Base-by-base conservation (phyloP, 2,888 invertebrate species). In the Lasioglossum zephyrum region DNA sequence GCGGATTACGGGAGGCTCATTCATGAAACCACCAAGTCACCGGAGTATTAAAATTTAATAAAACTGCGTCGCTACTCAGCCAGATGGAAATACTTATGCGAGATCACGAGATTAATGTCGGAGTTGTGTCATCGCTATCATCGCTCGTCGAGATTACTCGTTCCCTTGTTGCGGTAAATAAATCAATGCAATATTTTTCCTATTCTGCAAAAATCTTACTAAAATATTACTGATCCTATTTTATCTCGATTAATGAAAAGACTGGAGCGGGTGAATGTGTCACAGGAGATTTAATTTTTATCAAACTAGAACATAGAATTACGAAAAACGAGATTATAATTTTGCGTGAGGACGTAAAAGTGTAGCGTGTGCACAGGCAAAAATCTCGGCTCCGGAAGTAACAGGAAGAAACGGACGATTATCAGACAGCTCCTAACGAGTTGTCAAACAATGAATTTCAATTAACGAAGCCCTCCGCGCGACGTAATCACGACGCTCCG, bases 41-140 rank as follows among this genome's bases (percentile, higher is more conserved):
- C 39, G 44, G 83, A 78, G 72, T 85, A 79, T 79, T 83, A 79
- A 82, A 79, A 83, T 83, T 85, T 73, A 76, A 76, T 76, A 72
- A 66, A 57, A 73, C 44, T 41, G 57, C 47, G 22, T 31, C 9
- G 8, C 4, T 41, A 9, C 8, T 9, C 16, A 26, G 22, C 22
- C 26, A 8, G 8, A 11, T 13, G 36, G 18, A 44, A 36, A 41
- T 57, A 78, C 39, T 31, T 72, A 41, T 63, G 9, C 16, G 31
- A 36, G 36, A 60, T 39, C 53, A 31, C 41, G 57, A 22, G 72
- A 57, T 57, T 39, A 72, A 72, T 44, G 26, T 44, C 57, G 18
- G 36, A 72, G 53, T 13, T 39, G 18, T 63, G 63, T 63, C 73
- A 18, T 39, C 69, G 36, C 36, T 66, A 36, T 66, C 36, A 36